These are phyloP conservation scores for Xestia rhomboidea DNA, from an alignment of 2,888 invertebrate species.

Conservation along the genomic window DNA sequence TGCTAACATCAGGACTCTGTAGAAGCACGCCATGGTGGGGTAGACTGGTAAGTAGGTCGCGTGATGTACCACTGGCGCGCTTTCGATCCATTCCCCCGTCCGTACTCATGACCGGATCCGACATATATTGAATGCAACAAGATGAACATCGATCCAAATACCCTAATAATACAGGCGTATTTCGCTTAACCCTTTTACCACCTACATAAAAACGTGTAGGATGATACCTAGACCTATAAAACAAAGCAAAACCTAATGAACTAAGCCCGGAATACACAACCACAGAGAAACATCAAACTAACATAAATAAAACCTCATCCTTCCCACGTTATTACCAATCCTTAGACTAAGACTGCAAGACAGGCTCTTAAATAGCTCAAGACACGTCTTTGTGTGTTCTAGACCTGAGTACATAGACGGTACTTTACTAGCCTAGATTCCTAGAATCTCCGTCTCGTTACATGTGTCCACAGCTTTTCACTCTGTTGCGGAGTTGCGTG, in stretches of 20 bases:
- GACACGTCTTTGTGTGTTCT: constrained; percentile 9
- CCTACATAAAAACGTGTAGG: constrained; percentile 29
- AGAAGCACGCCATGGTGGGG: no score
- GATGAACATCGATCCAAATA: background rate
- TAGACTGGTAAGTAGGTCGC: no score
- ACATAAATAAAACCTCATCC: constrained; percentile 23
- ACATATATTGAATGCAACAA: no score
- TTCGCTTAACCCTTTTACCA: background rate
- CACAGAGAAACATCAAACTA: constrained; percentile 27
- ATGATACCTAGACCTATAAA: constrained; percentile 11
- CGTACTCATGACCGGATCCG: no score
- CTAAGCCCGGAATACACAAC: constrained; percentile 7
- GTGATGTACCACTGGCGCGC: no score
- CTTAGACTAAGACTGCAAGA: constrained; percentile 11
- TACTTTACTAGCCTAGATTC: constrained; percentile 16
- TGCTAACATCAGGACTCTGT: no score
- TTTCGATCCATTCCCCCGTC: no score
- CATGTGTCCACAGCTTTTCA: constrained; percentile 38
- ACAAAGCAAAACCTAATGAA: constrained; percentile 1
- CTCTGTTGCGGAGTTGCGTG: constrained; percentile 60
- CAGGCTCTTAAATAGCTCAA: constrained; percentile 17
- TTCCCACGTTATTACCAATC: constrained; percentile 3
- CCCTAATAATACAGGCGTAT: background rate
- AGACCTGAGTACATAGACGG: constrained; percentile 4
- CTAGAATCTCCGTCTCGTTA: constrained; percentile 20